phyloP scores from a whole-genome alignment of 2,888 invertebrate genomes.

The Aquatica leii region DNA sequence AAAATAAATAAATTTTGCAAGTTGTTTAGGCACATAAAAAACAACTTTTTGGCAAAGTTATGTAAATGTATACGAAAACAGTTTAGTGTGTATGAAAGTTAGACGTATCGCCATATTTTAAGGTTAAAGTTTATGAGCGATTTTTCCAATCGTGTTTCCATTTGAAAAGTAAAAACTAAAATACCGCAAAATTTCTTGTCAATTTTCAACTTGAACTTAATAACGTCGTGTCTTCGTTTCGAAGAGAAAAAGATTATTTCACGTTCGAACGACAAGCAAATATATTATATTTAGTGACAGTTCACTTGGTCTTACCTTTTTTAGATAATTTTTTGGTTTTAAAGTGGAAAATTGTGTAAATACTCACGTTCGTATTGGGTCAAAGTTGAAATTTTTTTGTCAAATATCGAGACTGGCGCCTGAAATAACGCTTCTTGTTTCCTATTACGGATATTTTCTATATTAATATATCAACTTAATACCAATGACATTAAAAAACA shows the following conservation, averaged over 20 bases:
- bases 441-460: constrained; percentile 39
- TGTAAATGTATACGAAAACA: constrained; percentile 17
- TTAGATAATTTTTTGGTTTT: neutral
- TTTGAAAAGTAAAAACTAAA: neutral
- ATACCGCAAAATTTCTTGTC: neutral
- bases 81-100: constrained; percentile 19
- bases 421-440: constrained; percentile 35
- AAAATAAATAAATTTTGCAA: too few relatives aligned
- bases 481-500: constrained; percentile 29
- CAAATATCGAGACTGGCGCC: constrained; percentile 38
- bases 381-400: constrained; percentile 33
- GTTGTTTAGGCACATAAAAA: too few relatives aligned
- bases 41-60: constrained; percentile 8
- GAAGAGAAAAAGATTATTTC: constrained; percentile 18
- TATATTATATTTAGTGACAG: neutral
- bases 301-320: neutral
- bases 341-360: constrained; percentile 10
- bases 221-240: constrained; percentile 15
- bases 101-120: constrained; percentile 22
- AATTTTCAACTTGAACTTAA: neutral
- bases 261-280: constrained; percentile 12
- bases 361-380: constrained; percentile 32
- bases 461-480: constrained; percentile 32
- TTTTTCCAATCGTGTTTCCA: neutral
- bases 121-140: constrained; percentile 15